Evolutionary conservation across 1,140 invertebrate genomes (phyloP).

Genomic region (Bombus cullumanus): DNA sequence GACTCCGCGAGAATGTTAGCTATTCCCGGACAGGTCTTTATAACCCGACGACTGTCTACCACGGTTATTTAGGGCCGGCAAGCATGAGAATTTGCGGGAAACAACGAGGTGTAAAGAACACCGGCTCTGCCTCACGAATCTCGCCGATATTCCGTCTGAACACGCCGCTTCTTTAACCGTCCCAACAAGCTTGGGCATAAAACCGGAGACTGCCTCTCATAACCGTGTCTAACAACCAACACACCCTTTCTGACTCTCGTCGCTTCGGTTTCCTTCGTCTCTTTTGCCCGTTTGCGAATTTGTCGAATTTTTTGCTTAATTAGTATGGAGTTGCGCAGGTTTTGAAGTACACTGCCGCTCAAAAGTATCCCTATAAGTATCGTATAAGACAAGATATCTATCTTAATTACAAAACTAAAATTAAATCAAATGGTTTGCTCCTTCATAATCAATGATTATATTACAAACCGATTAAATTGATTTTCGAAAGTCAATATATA

Average conservation of each 20-base stretch:
- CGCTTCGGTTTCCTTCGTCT: neutral
- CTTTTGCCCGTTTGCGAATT: too few species aligned
- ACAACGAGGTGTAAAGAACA: conserved; percentile 69
- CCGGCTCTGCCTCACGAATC: conserved; percentile 55
- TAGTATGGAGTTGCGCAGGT: too few species aligned
- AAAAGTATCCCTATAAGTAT: too few species aligned
- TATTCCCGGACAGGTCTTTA: conserved; percentile 43
- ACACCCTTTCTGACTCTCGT: neutral
- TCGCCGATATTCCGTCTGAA: conserved; percentile 38
- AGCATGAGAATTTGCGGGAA: conserved; percentile 63
- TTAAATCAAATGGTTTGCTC: too few species aligned
- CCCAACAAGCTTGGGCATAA: conserved; percentile 48
- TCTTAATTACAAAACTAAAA: too few species aligned
- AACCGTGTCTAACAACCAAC: conserved; percentile 58
- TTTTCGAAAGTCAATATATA: too few species aligned
- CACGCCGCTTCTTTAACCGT: conserved; percentile 53
- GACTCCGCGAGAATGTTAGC: conserved; percentile 14
- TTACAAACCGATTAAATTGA: too few species aligned
- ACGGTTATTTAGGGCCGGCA: conserved; percentile 61
- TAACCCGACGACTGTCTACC: conserved; percentile 56
- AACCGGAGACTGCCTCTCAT: conserved; percentile 64
- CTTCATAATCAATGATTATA: too few species aligned
- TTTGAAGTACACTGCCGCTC: too few species aligned
- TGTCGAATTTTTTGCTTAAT: neutral
- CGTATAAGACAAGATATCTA: too few species aligned